Conservation (phyloP, 2,888 invertebrate genomes). For the Xylocampa areola region DNA sequence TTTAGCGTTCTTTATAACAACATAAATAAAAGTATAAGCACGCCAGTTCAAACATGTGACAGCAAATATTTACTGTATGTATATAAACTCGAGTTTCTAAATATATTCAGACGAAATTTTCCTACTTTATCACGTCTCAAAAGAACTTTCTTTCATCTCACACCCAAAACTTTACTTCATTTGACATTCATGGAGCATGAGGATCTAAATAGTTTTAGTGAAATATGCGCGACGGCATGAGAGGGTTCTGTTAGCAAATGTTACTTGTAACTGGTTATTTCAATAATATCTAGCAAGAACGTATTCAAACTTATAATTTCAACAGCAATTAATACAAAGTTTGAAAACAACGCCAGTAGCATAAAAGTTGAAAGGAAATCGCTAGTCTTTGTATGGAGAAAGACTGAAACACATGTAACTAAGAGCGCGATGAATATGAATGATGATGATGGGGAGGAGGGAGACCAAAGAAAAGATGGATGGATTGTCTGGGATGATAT, state of each 20-base stretch:
- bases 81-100: constrained; percentile 52
- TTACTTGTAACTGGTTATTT: constrained; percentile 23
- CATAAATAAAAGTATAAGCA: constrained; percentile 10
- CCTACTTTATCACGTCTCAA: constrained; percentile 67
- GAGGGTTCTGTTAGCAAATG: constrained; percentile 46
- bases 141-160: constrained; percentile 69
- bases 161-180: constrained; percentile 70
- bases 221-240: constrained; percentile 60
- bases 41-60: constrained; percentile 29
- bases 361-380: too few relatives aligned
- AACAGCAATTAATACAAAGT: not conserved
- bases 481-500: too few relatives aligned
- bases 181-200: constrained; percentile 73
- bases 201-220: constrained; percentile 69
- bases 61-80: constrained; percentile 48
- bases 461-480: too few relatives aligned
- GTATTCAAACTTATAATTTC: not conserved
- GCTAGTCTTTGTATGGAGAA: too few relatives aligned
- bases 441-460: too few relatives aligned
- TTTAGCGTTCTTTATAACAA: constrained; percentile 3
- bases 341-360: not conserved
- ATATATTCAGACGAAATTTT: constrained; percentile 63
- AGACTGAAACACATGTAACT: too few relatives aligned
- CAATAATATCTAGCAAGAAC: constrained; percentile 11
- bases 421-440: too few relatives aligned